Conservation (phyloP, 1,140 invertebrate species). For the Ericerus pela region DNA sequence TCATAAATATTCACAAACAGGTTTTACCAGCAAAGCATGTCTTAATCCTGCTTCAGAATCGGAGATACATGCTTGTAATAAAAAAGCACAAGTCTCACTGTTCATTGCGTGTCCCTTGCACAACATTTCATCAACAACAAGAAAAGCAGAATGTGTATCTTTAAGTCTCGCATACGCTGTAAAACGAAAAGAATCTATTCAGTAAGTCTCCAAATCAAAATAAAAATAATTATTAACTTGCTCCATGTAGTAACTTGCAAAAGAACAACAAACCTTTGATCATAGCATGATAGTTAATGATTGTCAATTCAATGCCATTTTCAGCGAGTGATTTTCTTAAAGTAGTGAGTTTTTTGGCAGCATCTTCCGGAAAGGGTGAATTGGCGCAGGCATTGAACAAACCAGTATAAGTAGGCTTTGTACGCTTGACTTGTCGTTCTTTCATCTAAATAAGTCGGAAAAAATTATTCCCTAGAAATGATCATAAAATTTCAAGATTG, state of each 20-base stretch:
- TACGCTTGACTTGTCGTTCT: conserved; percentile 46
- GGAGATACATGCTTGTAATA: conserved; percentile 65
- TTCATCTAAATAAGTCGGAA: conserved; percentile 44
- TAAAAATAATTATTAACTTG: neutral
- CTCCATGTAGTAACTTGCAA: neutral
- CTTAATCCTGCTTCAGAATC: conserved; percentile 63
- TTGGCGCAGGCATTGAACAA: conserved; percentile 79
- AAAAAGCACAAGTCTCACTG: conserved; percentile 54
- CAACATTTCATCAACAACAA: conserved; percentile 68
- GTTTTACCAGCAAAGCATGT: conserved; percentile 48
- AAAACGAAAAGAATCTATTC: conserved; percentile 18
- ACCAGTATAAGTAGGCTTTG: conserved; percentile 57
- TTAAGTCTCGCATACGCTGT: conserved; percentile 65
- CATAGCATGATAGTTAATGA: conserved; percentile 69
- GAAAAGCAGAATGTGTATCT: conserved; percentile 57
- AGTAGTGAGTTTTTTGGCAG: conserved; percentile 43
- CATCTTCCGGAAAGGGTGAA: conserved; percentile 47
- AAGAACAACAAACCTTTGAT: conserved; percentile 50
- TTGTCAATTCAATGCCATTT: conserved; percentile 50
- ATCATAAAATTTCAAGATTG: neutral
- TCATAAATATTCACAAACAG: neutral
- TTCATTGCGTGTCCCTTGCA: conserved; percentile 45
- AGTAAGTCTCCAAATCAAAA: neutral
- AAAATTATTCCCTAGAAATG: neutral
- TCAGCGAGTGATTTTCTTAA: conserved; percentile 50